Evolutionary conservation across 1,140 invertebrate species (phyloP).

Genomic region (Drosophila kikkawai): DNA sequence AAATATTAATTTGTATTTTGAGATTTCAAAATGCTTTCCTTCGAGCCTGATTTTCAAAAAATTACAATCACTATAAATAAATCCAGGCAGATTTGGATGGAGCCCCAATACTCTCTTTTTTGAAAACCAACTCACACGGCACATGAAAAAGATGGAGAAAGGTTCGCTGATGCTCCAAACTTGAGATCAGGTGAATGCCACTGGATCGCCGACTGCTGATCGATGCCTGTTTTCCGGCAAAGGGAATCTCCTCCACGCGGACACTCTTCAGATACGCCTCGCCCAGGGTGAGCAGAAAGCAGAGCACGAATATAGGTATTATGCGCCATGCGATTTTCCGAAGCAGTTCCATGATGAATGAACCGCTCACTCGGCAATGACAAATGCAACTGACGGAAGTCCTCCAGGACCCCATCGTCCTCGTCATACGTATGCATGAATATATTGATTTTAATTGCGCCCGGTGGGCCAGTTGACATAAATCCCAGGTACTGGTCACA

Average conservation of each 20-base stretch:
- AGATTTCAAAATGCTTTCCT: too few relatives aligned
- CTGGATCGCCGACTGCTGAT: conserved; percentile 16
- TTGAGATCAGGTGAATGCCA: conserved; percentile 73
- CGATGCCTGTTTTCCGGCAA: conserved; percentile 15
- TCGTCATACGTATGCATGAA: neutral
- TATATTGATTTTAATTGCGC: conserved; percentile 71
- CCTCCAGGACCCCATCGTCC: conserved; percentile 38
- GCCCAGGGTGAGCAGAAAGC: conserved; percentile 50
- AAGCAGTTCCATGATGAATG: conserved; percentile 56
- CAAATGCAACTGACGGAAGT: conserved; percentile 49
- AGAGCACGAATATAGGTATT: conserved; percentile 57
- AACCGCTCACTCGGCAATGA: conserved; percentile 1
- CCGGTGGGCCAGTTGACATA: conserved; percentile 39
- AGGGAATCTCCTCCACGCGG: conserved; percentile 76
- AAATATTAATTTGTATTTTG: too few relatives aligned
- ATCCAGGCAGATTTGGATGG: neutral
- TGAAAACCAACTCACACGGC: conserved; percentile 63
- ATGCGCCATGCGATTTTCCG: conserved; percentile 53
- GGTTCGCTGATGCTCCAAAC: conserved; percentile 67
- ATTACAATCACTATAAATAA: too few relatives aligned
- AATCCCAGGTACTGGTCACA: conserved; percentile 17
- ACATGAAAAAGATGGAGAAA: conserved; percentile 80
- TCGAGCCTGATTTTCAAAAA: too few relatives aligned
- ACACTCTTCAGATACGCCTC: conserved; percentile 65
- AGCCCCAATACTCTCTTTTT: neutral